Conservation (phyloP, 2,113 vertebrate genomes). For the Lophochroa leadbeateri region DNA sequence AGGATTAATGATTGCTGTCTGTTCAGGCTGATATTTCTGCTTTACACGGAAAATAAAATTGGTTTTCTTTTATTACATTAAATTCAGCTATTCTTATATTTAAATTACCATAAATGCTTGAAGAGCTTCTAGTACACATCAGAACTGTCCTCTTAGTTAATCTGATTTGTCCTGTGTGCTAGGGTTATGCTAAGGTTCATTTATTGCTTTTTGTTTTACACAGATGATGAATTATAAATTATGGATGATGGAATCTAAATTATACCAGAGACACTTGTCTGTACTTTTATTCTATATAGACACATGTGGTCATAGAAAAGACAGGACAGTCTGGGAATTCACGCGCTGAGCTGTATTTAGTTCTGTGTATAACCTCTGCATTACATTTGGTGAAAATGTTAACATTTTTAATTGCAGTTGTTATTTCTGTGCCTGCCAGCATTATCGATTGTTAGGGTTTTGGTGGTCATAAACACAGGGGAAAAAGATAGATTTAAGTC, state of each 20-base stretch:
- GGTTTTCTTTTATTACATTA: not conserved
- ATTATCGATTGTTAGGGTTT: not conserved
- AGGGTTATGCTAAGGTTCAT: not conserved
- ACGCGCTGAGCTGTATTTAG: not conserved
- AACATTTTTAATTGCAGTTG: conserved; percentile 13
- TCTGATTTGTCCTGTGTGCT: not conserved
- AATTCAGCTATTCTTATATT: not conserved
- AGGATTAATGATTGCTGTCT: not conserved
- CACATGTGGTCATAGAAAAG: not conserved
- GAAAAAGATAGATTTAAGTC: not conserved
- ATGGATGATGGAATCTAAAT: not conserved
- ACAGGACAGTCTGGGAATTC: not conserved
- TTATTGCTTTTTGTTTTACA: not conserved
- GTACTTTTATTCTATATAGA: not conserved
- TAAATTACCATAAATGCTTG: not conserved
- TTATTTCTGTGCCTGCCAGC: not conserved
- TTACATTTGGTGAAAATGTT: not conserved
- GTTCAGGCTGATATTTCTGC: not conserved
- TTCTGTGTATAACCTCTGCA: not conserved
- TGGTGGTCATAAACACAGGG: not conserved
- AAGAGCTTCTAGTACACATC: not conserved
- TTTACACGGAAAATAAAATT: not conserved
- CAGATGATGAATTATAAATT: not conserved
- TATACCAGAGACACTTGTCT: not conserved
- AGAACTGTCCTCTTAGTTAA: not conserved